phyloP scores from a whole-genome alignment of 2,113 vertebrate species.

The Mirounga angustirostris region DNA sequence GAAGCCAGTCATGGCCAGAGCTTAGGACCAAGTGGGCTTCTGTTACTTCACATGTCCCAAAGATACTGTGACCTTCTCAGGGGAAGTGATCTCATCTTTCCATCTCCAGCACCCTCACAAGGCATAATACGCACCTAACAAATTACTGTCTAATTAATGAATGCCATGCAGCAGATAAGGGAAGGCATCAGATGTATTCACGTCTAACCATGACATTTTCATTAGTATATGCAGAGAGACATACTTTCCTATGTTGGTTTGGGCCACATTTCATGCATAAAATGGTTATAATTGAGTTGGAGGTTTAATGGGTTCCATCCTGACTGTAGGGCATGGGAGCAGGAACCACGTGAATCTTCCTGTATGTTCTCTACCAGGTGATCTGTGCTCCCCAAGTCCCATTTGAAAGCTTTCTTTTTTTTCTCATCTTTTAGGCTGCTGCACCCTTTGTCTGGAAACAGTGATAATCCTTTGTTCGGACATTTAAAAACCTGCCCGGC shows the following conservation, averaged over 20 bases:
- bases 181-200: background rate
- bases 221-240: background rate
- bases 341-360: background rate
- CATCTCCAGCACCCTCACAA: background rate
- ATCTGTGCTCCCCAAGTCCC: background rate
- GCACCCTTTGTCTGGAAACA: background rate
- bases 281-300: background rate
- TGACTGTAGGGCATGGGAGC: background rate
- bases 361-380: background rate
- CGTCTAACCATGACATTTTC: background rate
- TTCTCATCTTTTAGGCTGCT: background rate
- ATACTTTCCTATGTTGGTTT: background rate
- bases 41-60: background rate
- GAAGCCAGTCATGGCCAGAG: background rate
- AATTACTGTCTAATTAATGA: background rate
- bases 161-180: background rate
- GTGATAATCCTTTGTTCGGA: constrained; percentile 31
- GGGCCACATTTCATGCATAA: background rate
- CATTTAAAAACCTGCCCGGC: constrained; percentile 3
- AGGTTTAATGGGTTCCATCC: background rate
- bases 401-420: background rate
- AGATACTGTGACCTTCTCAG: background rate
- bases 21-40: background rate
- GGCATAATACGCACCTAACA: background rate
- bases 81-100: background rate